Base-by-base conservation (phyloP, 30 jellyfish, hydroid and myxozoan species). In the Aurelia aurita complex sp. Pacific region DNA sequence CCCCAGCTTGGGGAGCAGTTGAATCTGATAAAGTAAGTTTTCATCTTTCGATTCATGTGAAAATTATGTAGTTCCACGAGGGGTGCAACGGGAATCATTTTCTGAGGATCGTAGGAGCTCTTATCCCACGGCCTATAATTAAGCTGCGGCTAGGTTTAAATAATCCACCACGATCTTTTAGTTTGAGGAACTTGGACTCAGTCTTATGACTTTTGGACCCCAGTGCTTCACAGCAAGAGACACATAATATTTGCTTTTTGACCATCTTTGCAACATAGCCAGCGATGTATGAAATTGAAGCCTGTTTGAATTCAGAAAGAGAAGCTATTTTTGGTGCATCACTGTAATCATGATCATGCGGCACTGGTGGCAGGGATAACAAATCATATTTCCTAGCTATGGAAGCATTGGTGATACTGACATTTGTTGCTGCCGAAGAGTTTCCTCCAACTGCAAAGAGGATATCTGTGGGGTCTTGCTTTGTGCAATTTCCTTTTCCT, bases 111-210 rank as follows among this genome's bases (percentile, higher is more conserved):
- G 29, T 23, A 23, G 29, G 29, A 23, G 29, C 29, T 23, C 29
- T 23, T 0, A 23, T 23, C 50, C 5, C 50, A 38, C 50, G 5
- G 50, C 3, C 50, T 2, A 4, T 38, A 38, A 81, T 59, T 6
- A 89, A 91, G 76, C 95, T 80, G 8, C 55, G 42, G 5, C 85
- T 69, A 57, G 97, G 93, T 59, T 88, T 80, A 50, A 82, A 16
- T 11, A 89, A 59, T 10, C 97, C 95, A 18, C 97, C 97, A 61
- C 95, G 51, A 69, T 82, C 90, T 89, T 89, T 89, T 57, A 81
- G 59, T 17, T 67, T 67, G 52, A 89, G 67, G 66, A 89, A 80
- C 34, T 42, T 63, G 1, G 78, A 69, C 57, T 32, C 64, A 42
- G 74, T 15, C 17, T 5, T n/a, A 38, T 64, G 61, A 23, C 33